Conservation (phyloP, 2,888 invertebrate genomes). For the Chrysolina oricalcia region DNA sequence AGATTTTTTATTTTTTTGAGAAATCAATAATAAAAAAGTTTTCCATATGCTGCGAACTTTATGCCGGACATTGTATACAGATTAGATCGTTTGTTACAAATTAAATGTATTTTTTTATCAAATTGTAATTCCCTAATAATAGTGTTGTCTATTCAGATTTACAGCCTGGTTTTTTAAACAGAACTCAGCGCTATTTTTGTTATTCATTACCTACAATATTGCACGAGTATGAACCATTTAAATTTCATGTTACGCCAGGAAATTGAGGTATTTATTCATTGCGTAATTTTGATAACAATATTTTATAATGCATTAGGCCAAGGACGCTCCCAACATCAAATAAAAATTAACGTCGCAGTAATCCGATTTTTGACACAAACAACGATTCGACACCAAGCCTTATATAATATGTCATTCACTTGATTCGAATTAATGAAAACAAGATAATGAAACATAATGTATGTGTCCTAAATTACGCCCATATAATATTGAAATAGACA, state of each 20-base stretch:
- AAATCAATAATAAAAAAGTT: no score
- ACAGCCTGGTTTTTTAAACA: no score
- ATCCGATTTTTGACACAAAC: conserved; percentile 3
- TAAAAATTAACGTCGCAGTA: not conserved
- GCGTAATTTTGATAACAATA: conserved; percentile 5
- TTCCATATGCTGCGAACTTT: no score
- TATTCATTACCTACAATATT: no score
- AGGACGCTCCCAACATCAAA: conserved; percentile 19
- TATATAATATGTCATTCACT: conserved; percentile 1
- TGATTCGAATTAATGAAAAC: not conserved
- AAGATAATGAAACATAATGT: not conserved
- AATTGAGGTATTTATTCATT: not conserved
- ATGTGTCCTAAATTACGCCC: conserved; percentile 21
- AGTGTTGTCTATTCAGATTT: no score
- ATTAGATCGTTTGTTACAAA: no score
- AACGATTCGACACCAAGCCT: not conserved
- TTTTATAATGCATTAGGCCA: conserved; percentile 30
- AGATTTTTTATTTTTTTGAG: no score
- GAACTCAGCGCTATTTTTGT: no score
- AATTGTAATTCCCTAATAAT: no score
- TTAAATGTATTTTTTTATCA: no score
- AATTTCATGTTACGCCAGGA: not conserved
- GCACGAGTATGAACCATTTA: not conserved
- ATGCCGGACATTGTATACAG: no score
- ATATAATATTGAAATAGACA: conserved; percentile 8